These are phyloP conservation scores for Caenorhabditis panamensis DNA, from an alignment of 2,888 invertebrate species.

Conservation along the genomic window DNA sequence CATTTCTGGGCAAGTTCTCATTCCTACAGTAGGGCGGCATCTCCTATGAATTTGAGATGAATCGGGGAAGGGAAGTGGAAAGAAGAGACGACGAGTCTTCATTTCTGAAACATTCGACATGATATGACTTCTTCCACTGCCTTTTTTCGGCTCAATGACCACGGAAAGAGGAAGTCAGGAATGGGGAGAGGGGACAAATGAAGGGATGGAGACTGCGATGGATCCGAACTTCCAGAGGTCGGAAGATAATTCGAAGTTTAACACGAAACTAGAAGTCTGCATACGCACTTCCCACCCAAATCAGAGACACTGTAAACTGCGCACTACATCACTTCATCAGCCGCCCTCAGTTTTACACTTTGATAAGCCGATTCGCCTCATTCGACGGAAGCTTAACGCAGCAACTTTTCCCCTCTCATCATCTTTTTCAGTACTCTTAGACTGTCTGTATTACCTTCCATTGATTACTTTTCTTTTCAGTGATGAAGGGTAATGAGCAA, in stretches of 20 bases:
- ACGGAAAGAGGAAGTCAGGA: conserved; percentile 9
- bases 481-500: conserved; percentile 48
- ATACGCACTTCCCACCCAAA: conserved; percentile 15
- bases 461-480: neutral
- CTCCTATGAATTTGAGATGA: conserved; percentile 41
- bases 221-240: neutral
- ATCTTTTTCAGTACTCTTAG: neutral
- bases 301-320: conserved; percentile 39
- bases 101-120: conserved; percentile 54
- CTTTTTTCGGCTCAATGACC: conserved; percentile 13
- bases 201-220: neutral
- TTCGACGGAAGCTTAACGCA: conserved; percentile 11
- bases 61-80: neutral
- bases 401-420: neutral
- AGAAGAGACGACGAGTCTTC: conserved; percentile 18
- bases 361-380: conserved; percentile 43
- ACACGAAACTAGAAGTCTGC: conserved; percentile 10
- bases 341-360: conserved; percentile 47
- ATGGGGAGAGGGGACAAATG: neutral
- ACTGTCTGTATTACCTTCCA: neutral
- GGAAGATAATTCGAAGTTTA: neutral
- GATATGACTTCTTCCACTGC: neutral
- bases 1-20: conserved; percentile 33
- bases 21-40: conserved; percentile 27
- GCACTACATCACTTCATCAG: conserved; percentile 15